Conservation (phyloP, 2,888 invertebrate species). For the Lasiommata megera region DNA sequence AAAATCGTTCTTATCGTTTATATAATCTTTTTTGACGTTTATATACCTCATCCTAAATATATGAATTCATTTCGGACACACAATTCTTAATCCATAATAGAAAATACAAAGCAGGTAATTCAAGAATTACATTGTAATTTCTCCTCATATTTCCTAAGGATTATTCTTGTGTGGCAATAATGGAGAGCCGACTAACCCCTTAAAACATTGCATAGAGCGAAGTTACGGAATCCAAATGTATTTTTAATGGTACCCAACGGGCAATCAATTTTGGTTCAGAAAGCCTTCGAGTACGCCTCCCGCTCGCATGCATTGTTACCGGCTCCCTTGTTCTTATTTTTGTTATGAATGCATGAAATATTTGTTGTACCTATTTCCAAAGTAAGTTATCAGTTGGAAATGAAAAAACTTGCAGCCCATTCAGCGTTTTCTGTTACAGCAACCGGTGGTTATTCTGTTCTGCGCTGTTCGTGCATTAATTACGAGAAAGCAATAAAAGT, state of each 20-base stretch:
- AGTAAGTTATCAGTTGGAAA: constrained; percentile 13
- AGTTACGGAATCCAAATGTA: constrained; percentile 49
- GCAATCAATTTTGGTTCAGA: constrained; percentile 49
- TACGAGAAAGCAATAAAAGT: too few relatives aligned
- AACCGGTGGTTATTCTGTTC: neutral
- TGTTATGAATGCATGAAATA: constrained; percentile 28
- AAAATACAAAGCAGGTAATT: too few relatives aligned
- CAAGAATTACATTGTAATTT: neutral
- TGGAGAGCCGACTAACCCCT: constrained; percentile 30
- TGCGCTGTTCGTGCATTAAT: too few relatives aligned
- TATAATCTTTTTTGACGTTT: too few relatives aligned
- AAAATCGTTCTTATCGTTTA: too few relatives aligned
- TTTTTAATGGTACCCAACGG: constrained; percentile 56
- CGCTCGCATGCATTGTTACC: constrained; percentile 31
- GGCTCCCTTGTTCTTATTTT: constrained; percentile 29
- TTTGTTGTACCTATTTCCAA: constrained; percentile 20
- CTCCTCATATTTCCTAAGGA: constrained; percentile 10
- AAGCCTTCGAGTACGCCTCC: constrained; percentile 35
- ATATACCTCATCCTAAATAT: too few relatives aligned
- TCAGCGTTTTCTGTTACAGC: neutral
- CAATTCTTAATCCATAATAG: too few relatives aligned
- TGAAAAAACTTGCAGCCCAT: neutral
- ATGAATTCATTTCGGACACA: too few relatives aligned
- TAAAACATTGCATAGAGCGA: constrained; percentile 36
- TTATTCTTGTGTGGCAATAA: constrained; percentile 25